A percentile compares a stretch with the other conserved stretches of the same genome.
Conservation (phyloP, 2,113 vertebrate species). For the Orthonyx spaldingii region DNA sequence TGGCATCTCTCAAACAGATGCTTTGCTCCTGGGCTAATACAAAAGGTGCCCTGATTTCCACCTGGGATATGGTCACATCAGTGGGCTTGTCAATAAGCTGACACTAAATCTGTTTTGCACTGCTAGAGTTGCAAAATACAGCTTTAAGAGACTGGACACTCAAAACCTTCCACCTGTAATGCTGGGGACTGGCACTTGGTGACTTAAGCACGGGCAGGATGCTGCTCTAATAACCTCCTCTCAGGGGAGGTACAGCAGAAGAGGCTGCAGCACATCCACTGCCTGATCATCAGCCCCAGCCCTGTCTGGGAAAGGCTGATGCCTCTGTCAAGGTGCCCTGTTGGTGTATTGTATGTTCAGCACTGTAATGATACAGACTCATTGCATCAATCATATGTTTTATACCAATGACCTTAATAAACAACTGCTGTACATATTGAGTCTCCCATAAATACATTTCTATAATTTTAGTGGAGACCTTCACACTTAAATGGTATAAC, state of each 20-base stretch:
- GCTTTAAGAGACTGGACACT: not conserved
- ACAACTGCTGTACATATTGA: conserved; percentile 37
- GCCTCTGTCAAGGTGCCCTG: not conserved
- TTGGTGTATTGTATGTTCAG: not conserved
- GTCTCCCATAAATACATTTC: conserved; percentile 40
- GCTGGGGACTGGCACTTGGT: not conserved
- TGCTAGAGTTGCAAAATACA: not conserved
- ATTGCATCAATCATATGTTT: conserved; percentile 32
- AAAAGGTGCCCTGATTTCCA: not conserved
- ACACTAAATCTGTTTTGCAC: not conserved
- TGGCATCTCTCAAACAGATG: not conserved
- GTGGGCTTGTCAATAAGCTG: not conserved
- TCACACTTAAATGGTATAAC: conserved; percentile 40
- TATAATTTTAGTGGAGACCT: conserved; percentile 46
- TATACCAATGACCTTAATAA: conserved; percentile 53
- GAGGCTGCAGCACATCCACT: not conserved
- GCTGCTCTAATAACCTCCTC: not conserved
- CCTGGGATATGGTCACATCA: not conserved
- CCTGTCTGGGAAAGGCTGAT: not conserved
- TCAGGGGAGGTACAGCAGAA: not conserved
- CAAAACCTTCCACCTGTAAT: not conserved
- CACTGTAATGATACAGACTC: not conserved
- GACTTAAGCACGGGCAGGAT: not conserved
- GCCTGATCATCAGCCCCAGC: not conserved
- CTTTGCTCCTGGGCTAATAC: not conserved